Conservation (phyloP, 2,113 vertebrate species). For the Mystacornis crossleyi region DNA sequence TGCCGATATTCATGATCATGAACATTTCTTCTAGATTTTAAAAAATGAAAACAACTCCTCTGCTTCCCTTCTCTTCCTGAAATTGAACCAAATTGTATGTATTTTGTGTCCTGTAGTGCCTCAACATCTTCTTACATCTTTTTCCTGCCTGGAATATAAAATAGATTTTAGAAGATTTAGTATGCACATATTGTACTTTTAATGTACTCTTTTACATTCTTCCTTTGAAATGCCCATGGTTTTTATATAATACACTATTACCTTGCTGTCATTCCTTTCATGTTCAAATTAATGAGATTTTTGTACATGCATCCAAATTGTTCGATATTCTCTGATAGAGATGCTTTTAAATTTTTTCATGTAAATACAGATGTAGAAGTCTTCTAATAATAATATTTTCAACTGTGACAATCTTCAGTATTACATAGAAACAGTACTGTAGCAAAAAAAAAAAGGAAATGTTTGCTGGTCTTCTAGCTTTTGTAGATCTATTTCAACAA, state of each 20-base stretch:
- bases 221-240: neutral
- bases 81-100: neutral
- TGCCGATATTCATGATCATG: neutral
- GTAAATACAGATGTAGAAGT: neutral
- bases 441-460: neutral
- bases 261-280: neutral
- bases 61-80: neutral
- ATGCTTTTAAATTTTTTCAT: neutral
- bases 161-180: neutral
- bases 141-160: neutral
- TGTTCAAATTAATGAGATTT: slow-evolving; percentile 12
- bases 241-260: slow-evolving; percentile 1
- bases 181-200: neutral
- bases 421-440: neutral
- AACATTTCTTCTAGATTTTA: neutral
- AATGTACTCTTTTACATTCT: neutral
- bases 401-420: neutral
- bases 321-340: neutral
- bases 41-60: neutral
- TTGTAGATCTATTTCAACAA: neutral
- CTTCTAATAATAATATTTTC: neutral
- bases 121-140: neutral
- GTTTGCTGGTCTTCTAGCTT: neutral
- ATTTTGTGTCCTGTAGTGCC: neutral
- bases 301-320: neutral